Evolutionary conservation across 2,888 invertebrate genomes (phyloP).

Genomic region (Megamerina dolium): DNA sequence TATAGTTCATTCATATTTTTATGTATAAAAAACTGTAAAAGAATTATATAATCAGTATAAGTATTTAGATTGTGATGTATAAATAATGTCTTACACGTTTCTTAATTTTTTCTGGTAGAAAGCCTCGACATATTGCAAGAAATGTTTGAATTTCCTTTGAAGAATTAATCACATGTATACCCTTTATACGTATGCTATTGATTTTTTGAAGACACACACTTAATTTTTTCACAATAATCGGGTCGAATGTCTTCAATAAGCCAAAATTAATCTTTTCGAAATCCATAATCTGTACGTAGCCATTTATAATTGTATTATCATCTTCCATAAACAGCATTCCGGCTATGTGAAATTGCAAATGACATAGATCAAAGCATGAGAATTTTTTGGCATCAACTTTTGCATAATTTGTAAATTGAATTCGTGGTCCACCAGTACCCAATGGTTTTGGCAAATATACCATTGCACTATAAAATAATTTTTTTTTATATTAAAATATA

Average conservation of each 20-base stretch:
- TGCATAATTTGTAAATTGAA: constrained; percentile 52
- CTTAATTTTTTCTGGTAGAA: not conserved
- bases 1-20: constrained; percentile 53
- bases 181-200: constrained; percentile 56
- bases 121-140: constrained; percentile 44
- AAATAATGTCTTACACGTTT: not conserved
- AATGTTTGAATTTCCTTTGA: constrained; percentile 56
- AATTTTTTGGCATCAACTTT: constrained; percentile 50
- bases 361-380: constrained; percentile 52
- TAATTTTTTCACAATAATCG: constrained; percentile 55
- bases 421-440: constrained; percentile 51
- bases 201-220: constrained; percentile 54
- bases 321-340: constrained; percentile 57
- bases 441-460: constrained; percentile 32
- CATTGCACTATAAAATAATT: constrained; percentile 20
- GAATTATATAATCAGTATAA: not conserved
- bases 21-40: constrained; percentile 52
- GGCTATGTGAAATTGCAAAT: constrained; percentile 54
- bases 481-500: not conserved
- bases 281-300: constrained; percentile 54
- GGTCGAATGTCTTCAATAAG: constrained; percentile 55
- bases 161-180: constrained; percentile 55
- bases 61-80: not conserved
- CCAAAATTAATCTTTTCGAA: constrained; percentile 52
- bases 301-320: constrained; percentile 53